phyloP scores from a whole-genome alignment of 2,113 vertebrate species.

The Aegotheles bennettii region DNA sequence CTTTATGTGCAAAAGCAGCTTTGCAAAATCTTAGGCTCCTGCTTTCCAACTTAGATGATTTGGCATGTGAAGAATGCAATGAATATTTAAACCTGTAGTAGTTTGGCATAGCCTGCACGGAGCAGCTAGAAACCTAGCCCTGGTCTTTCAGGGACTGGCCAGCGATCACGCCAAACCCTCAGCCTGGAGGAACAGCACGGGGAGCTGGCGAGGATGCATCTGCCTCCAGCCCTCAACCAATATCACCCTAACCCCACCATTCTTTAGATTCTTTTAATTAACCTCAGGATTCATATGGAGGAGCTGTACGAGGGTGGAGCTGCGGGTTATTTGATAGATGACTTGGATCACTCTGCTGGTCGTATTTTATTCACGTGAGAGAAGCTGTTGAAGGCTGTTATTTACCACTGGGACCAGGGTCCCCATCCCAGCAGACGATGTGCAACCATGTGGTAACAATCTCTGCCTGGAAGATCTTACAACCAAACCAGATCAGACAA shows the following conservation, averaged over 20 bases:
- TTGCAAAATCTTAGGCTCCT: constrained; percentile 25
- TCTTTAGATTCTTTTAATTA: constrained; percentile 35
- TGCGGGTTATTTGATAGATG: constrained; percentile 14
- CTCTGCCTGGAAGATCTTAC: neutral
- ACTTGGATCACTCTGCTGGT: neutral
- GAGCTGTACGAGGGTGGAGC: neutral
- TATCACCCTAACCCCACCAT: neutral
- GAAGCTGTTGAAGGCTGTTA: neutral
- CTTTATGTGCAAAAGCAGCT: constrained; percentile 56
- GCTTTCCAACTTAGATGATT: constrained; percentile 15
- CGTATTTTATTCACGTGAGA: neutral
- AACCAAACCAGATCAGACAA: neutral
- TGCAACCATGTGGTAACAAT: neutral
- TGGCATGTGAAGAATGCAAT: constrained; percentile 26
- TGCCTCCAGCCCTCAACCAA: neutral
- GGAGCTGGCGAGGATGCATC: neutral
- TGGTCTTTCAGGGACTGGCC: neutral
- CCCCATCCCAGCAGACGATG: neutral
- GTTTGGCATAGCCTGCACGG: neutral
- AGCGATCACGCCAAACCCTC: neutral
- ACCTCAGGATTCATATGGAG: constrained; percentile 25
- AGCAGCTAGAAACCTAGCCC: neutral
- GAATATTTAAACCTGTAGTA: constrained; percentile 51
- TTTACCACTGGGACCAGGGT: neutral
- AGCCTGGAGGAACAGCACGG: neutral